A percentile compares a stretch with the other conserved stretches of the same genome.
Evolutionary conservation across 2,888 invertebrate species (phyloP).

Genomic region (Ernsta delagoae): DNA sequence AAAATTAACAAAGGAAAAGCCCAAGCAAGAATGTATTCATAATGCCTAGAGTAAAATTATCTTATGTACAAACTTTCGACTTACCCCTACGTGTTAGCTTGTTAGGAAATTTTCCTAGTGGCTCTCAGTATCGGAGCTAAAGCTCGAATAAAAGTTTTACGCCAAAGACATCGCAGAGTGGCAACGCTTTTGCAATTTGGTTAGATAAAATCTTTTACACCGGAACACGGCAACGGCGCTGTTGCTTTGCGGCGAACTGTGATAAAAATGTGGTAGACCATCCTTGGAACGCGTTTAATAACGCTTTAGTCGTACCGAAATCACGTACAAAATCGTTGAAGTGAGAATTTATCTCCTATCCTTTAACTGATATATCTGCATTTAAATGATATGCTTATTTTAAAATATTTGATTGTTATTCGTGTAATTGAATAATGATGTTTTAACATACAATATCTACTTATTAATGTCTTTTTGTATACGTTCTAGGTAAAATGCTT

Average conservation of each 20-base stretch:
- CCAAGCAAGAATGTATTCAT: too few relatives aligned
- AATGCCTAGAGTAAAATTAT: neutral
- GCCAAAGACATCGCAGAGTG: conserved; percentile 26
- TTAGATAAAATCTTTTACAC: conserved; percentile 37
- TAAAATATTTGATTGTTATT: too few relatives aligned
- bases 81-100: conserved; percentile 12
- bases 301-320: conserved; percentile 13
- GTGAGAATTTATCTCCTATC: neutral
- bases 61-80: neutral
- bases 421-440: too few relatives aligned
- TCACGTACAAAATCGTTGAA: conserved; percentile 11
- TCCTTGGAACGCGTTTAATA: conserved; percentile 25
- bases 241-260: conserved; percentile 17
- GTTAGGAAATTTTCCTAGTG: conserved; percentile 23
- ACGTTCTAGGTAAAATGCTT: too few relatives aligned
- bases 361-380: too few relatives aligned
- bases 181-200: conserved; percentile 34
- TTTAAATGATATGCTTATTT: too few relatives aligned
- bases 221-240: conserved; percentile 27
- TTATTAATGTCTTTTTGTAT: too few relatives aligned
- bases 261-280: conserved; percentile 36
- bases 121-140: conserved; percentile 24
- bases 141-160: conserved; percentile 33
- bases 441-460: too few relatives aligned
- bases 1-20: too few relatives aligned